phyloP scores from a whole-genome alignment of 2,113 vertebrate genomes.

The Ammodytes marinus region DNA sequence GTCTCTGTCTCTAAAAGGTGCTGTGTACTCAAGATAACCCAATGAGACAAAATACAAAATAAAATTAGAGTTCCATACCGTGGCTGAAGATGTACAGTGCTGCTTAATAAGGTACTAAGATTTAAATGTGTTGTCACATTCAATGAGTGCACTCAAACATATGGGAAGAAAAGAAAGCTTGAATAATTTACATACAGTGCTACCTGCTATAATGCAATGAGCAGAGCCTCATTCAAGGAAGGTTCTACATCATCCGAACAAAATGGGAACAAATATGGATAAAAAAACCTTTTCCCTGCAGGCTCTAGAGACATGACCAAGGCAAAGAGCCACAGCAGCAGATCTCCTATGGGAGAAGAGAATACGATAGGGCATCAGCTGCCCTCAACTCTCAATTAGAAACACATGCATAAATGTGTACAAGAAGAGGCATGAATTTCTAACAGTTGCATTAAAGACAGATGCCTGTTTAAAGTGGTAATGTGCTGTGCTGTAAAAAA shows the following conservation, averaged over 20 bases:
- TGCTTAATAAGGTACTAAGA: constrained; percentile 31
- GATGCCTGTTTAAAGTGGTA: background rate
- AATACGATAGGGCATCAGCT: constrained; percentile 63
- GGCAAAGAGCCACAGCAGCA: constrained; percentile 28
- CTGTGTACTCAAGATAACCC: background rate
- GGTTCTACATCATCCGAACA: constrained; percentile 35
- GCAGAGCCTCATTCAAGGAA: constrained; percentile 38
- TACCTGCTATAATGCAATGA: constrained; percentile 50
- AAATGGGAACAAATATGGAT: constrained; percentile 24
- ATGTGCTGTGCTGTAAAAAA: background rate
- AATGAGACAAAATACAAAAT: constrained; percentile 14
- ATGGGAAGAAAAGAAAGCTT: constrained; percentile 45
- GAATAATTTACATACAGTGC: constrained; percentile 46
- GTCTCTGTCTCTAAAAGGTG: background rate
- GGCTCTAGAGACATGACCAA: constrained; percentile 26
- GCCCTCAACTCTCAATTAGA: constrained; percentile 62
- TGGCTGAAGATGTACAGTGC: constrained; percentile 6
- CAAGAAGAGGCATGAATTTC: background rate
- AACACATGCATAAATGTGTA: background rate
- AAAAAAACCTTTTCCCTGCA: background rate
- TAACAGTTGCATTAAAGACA: background rate
- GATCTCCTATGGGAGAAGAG: constrained; percentile 47
- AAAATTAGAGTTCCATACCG: background rate
- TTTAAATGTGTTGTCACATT: constrained; percentile 23
- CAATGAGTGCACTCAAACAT: constrained; percentile 31